These are phyloP conservation scores for Indicator indicator DNA, from an alignment of 2,113 vertebrate genomes.

Conservation along the genomic window DNA sequence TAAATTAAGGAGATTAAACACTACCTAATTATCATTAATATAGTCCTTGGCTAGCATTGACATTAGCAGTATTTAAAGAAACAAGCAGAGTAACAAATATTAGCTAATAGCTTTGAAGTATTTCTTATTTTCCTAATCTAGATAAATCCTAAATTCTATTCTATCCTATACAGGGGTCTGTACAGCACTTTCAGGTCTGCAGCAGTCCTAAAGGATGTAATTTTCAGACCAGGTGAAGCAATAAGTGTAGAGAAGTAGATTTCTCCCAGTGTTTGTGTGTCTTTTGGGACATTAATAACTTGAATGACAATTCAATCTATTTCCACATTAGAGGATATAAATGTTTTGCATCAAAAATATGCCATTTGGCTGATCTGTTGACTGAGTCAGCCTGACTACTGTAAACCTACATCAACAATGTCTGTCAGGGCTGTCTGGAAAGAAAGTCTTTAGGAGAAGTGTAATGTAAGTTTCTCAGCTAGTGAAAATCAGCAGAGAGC, in stretches of 20 bases:
- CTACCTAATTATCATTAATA: not conserved
- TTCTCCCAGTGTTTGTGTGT: not conserved
- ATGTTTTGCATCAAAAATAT: conserved; percentile 12
- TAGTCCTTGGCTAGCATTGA: not conserved
- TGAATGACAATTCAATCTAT: not conserved
- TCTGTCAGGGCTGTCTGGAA: conserved; percentile 7
- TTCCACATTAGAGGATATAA: not conserved
- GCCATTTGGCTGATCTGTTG: not conserved
- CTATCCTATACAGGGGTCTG: not conserved
- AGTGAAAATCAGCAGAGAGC: not conserved
- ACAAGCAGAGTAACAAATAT: not conserved
- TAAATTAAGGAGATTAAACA: not conserved
- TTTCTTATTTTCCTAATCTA: not conserved
- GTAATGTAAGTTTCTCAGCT: not conserved
- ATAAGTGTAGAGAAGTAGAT: not conserved
- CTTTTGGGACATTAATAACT: not conserved
- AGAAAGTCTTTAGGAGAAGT: not conserved
- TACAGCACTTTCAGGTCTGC: not conserved
- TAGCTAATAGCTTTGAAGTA: not conserved
- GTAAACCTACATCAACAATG: not conserved
- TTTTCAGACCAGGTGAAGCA: not conserved
- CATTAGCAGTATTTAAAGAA: not conserved
- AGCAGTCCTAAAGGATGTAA: not conserved
- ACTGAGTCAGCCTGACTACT: not conserved
- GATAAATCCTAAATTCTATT: not conserved